These are phyloP conservation scores for Tortrix viridana DNA, from an alignment of 2,888 invertebrate species.

Conservation along the genomic window DNA sequence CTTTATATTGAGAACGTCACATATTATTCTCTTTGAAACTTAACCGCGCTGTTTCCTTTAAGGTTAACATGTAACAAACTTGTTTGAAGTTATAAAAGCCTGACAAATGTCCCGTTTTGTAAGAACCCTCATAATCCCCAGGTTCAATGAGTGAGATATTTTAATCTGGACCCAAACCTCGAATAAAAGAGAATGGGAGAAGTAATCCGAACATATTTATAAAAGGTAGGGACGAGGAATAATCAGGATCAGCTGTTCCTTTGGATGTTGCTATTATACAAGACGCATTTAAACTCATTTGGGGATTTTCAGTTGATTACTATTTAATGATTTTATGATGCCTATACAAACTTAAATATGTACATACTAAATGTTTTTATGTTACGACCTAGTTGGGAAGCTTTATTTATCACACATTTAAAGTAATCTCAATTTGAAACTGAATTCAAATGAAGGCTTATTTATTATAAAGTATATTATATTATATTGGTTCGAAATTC, in stretches of 20 bases:
- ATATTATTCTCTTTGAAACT: no score
- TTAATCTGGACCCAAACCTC: constrained; percentile 16
- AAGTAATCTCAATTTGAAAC: no score
- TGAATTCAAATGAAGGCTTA: no score
- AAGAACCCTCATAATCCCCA: constrained; percentile 7
- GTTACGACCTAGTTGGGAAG: no score
- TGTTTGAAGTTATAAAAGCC: constrained; percentile 5
- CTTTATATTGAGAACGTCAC: no score
- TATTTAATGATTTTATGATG: background rate
- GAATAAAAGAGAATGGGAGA: constrained; percentile 16
- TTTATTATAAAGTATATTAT: no score
- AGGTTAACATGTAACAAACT: no score
- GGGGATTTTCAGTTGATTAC: background rate
- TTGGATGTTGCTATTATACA: background rate
- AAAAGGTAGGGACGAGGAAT: constrained; percentile 2
- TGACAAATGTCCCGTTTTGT: constrained; percentile 9
- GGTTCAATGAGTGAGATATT: constrained; percentile 9
- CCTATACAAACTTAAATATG: no score
- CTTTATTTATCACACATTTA: no score
- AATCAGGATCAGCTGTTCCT: constrained; percentile 12
- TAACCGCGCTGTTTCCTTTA: no score
- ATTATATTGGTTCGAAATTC: no score
- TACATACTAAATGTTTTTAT: no score
- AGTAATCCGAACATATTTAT: constrained; percentile 9
- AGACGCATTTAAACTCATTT: constrained; percentile 6